phyloP scores from a whole-genome alignment of 2,113 vertebrate species.

The Callithrix jacchus region DNA sequence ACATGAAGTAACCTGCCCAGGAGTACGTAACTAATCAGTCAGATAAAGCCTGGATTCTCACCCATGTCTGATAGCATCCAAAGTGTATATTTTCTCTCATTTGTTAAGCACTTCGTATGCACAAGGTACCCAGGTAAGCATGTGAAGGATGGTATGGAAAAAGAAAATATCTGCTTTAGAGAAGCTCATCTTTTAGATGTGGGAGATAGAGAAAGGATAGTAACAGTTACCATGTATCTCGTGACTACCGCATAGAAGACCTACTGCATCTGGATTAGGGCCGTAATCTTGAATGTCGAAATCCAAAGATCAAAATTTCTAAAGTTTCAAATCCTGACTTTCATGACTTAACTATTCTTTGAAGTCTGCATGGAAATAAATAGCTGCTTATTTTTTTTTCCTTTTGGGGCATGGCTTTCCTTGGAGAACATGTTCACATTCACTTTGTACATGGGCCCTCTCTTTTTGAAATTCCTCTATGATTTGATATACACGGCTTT shows the following conservation, averaged over 20 bases:
- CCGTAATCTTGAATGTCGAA: neutral
- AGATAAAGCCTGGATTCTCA: neutral
- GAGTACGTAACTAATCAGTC: neutral
- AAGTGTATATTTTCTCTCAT: neutral
- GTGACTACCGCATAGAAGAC: neutral
- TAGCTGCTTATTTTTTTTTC: neutral
- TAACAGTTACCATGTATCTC: neutral
- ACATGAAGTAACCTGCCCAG: neutral
- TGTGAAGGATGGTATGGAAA: neutral
- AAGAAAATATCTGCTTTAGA: neutral
- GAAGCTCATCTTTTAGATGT: neutral
- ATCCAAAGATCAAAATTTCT: neutral
- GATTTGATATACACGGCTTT: neutral
- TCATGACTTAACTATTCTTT: neutral
- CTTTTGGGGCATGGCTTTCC: neutral
- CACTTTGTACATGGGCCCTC: neutral
- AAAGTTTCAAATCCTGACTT: neutral
- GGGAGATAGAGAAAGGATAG: too few relatives aligned
- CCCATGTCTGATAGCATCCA: neutral
- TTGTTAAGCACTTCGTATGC: neutral
- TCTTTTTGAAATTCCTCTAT: neutral
- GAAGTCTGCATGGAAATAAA: neutral
- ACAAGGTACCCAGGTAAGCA: rapidly evolving
- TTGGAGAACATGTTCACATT: neutral
- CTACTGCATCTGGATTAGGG: neutral